These are phyloP conservation scores for Cyanoramphus novaezelandiae DNA, from an alignment of 2,113 vertebrate species.

Conservation along the genomic window DNA sequence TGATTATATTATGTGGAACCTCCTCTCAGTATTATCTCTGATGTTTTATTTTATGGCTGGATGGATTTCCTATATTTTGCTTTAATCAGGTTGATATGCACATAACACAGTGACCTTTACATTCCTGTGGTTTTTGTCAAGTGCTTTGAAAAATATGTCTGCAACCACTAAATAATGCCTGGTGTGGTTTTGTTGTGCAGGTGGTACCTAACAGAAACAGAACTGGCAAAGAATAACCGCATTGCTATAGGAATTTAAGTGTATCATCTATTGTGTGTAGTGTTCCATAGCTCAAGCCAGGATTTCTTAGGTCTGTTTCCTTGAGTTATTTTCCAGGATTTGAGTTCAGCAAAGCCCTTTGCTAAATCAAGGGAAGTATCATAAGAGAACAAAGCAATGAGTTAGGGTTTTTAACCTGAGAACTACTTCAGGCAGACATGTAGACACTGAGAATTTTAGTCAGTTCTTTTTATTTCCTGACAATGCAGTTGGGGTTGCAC, in stretches of 20 bases:
- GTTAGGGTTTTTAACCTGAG: background rate
- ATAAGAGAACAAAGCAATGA: background rate
- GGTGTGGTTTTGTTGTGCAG: background rate
- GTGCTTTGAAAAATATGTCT: background rate
- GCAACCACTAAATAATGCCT: background rate
- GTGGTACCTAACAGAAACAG: background rate
- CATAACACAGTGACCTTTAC: background rate
- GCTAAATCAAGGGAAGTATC: background rate
- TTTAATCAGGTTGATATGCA: background rate
- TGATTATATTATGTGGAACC: background rate
- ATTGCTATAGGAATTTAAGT: background rate
- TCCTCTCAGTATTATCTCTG: background rate
- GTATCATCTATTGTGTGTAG: background rate
- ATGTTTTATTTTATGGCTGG: background rate
- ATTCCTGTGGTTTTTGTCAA: background rate
- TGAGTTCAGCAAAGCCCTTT: background rate
- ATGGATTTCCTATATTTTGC: background rate
- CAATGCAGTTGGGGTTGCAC: fast-evolving
- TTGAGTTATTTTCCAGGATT: background rate
- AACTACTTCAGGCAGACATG: background rate
- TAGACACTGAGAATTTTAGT: background rate
- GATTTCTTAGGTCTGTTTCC: background rate
- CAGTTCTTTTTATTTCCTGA: background rate
- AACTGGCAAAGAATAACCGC: background rate
- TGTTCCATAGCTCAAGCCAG: background rate